Evolutionary conservation across 92 coral and sea anemone genomes (phyloP).

Genomic region (Metridium senile): DNA sequence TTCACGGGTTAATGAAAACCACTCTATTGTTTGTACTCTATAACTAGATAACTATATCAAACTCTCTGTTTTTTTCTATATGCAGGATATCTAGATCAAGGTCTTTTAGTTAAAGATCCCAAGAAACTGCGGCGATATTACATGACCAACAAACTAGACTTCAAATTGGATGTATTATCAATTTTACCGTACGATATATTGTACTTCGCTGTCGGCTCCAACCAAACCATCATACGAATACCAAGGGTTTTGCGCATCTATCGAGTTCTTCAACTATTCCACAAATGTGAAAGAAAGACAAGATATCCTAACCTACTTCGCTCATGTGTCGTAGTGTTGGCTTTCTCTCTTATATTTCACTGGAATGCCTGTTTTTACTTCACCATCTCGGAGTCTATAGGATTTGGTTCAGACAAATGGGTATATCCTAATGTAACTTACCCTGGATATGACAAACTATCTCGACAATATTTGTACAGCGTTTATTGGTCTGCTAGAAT

Average conservation of each 20-base stretch:
- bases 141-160: conserved; percentile 32
- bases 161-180: conserved; percentile 72
- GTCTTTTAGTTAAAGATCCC: conserved; percentile 74
- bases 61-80: background rate
- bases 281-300: conserved; percentile 60
- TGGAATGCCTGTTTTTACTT: conserved; percentile 90
- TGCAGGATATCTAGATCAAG: conserved; percentile 72
- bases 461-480: conserved; percentile 79
- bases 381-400: conserved; percentile 69
- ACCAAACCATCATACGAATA: conserved; percentile 51
- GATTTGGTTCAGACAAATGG: conserved; percentile 87
- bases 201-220: conserved; percentile 53
- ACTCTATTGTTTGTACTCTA: too few relatives aligned
- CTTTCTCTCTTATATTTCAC: conserved; percentile 76
- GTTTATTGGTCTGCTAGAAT: conserved; percentile 80
- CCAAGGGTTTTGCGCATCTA: conserved; percentile 69
- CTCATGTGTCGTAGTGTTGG: conserved; percentile 44
- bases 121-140: conserved; percentile 60
- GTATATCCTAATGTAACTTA: conserved; percentile 68
- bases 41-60: background rate
- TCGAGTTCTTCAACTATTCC: conserved; percentile 61
- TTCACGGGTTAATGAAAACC: too few relatives aligned
- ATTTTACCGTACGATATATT: conserved; percentile 69
- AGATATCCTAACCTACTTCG: conserved; percentile 68
- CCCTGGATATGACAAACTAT: conserved; percentile 44